A percentile compares a stretch with the other conserved stretches of the same genome.
Conservation (phyloP, 2,113 vertebrate genomes). For the Microtus montanus region DNA sequence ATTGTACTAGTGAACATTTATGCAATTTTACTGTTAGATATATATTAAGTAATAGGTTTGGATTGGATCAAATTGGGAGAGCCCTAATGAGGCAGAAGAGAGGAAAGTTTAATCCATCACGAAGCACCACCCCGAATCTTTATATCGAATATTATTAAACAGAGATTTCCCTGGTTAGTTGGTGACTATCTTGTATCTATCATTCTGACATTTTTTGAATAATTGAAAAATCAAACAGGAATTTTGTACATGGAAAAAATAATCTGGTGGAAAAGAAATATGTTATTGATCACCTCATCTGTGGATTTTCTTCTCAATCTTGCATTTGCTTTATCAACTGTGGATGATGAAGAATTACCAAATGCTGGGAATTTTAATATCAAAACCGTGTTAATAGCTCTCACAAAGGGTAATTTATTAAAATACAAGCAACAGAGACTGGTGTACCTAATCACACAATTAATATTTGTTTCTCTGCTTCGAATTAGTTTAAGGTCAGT, state of each 20-base stretch:
- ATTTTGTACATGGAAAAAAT: conserved; percentile 56
- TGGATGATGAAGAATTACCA: neutral
- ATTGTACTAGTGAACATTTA: conserved; percentile 79
- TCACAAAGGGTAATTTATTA: conserved; percentile 6
- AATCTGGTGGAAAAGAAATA: conserved; percentile 60
- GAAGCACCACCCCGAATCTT: conserved; percentile 67
- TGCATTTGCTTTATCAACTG: conserved; percentile 32
- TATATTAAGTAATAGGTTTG: conserved; percentile 76
- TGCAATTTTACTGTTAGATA: conserved; percentile 78
- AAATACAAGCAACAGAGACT: neutral
- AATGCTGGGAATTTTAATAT: neutral
- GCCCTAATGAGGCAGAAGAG: conserved; percentile 69
- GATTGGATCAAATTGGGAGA: conserved; percentile 71
- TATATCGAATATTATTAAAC: conserved; percentile 52
- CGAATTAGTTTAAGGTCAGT: neutral
- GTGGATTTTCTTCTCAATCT: conserved; percentile 48
- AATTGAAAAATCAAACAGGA: conserved; percentile 61
- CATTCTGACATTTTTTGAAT: conserved; percentile 75
- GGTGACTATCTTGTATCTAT: conserved; percentile 62
- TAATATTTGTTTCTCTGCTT: conserved; percentile 25
- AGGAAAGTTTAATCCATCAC: conserved; percentile 72
- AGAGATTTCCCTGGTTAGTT: conserved; percentile 62
- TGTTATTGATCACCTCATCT: conserved; percentile 66
- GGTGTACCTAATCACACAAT: neutral
- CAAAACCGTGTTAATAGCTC: neutral